phyloP scores from a whole-genome alignment of 2,113 vertebrate genomes.

The Cavia porcellus region DNA sequence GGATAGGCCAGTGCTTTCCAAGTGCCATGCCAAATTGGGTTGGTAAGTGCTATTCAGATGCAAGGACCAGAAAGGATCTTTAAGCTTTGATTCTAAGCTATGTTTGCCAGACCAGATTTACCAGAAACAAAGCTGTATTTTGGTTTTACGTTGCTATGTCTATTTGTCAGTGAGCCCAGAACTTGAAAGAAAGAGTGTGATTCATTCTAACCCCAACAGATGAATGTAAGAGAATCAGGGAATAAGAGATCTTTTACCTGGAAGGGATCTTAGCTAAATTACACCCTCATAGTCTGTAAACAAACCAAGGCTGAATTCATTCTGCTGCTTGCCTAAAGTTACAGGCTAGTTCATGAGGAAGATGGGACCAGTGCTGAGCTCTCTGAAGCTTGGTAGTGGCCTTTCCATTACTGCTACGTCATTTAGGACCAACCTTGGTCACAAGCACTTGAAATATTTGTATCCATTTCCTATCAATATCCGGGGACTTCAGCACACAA shows the following conservation, averaged over 20 bases:
- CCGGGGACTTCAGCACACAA: neutral
- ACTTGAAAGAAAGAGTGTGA: neutral
- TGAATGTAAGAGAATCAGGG: neutral
- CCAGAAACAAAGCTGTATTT: neutral
- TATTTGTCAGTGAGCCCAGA: neutral
- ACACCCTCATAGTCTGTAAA: neutral
- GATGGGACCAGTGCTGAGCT: neutral
- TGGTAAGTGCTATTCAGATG: neutral
- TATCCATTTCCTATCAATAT: neutral
- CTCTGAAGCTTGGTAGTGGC: neutral
- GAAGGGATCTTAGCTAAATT: neutral
- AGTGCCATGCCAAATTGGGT: neutral
- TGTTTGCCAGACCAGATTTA: neutral
- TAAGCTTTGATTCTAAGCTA: neutral
- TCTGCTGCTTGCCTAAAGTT: neutral
- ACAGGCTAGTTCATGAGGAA: neutral
- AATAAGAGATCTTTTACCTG: constrained; percentile 6
- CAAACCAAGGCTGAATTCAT: neutral
- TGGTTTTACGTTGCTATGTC: neutral
- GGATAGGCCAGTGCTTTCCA: neutral
- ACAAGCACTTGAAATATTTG: neutral
- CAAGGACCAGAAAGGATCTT: neutral
- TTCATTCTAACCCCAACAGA: neutral
- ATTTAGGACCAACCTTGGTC: neutral
- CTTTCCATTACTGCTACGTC: neutral